These are phyloP conservation scores for Chionodraco myersi DNA, from an alignment of 2,113 vertebrate species.

Conservation along the genomic window DNA sequence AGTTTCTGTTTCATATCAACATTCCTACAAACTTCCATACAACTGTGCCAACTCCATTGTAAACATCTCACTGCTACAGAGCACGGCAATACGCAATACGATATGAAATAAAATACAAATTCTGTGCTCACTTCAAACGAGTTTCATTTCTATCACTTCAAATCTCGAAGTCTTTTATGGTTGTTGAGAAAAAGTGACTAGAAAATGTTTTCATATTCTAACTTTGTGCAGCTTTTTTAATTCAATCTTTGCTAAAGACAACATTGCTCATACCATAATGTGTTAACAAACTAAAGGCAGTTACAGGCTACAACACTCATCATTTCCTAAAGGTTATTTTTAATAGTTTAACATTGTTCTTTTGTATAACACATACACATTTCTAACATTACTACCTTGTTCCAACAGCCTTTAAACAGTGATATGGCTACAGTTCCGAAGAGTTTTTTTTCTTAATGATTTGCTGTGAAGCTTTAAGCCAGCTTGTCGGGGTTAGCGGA, in stretches of 20 bases:
- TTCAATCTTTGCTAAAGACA: background rate
- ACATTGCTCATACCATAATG: background rate
- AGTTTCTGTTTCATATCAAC: constrained; percentile 1
- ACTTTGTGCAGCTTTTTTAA: background rate
- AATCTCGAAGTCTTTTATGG: too few relatives aligned
- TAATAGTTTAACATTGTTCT: background rate
- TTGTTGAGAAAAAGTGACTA: too few relatives aligned
- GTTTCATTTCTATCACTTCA: too few relatives aligned
- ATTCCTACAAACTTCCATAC: background rate
- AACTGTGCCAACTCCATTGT: background rate
- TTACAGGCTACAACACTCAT: background rate
- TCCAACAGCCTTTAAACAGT: constrained; percentile 2
- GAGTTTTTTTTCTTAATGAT: background rate
- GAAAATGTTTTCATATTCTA: too few relatives aligned
- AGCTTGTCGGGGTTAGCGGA: constrained; percentile 55
- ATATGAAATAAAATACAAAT: background rate
- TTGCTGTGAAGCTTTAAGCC: constrained; percentile 18
- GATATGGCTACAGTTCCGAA: background rate
- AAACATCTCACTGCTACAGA: background rate
- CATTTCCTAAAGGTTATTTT: background rate
- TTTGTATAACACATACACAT: background rate
- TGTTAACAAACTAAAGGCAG: background rate
- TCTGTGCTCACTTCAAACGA: background rate
- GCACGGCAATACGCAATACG: background rate
- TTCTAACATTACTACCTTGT: background rate